phyloP scores from a whole-genome alignment of 2,113 vertebrate genomes.

The Coracopsis vasa region DNA sequence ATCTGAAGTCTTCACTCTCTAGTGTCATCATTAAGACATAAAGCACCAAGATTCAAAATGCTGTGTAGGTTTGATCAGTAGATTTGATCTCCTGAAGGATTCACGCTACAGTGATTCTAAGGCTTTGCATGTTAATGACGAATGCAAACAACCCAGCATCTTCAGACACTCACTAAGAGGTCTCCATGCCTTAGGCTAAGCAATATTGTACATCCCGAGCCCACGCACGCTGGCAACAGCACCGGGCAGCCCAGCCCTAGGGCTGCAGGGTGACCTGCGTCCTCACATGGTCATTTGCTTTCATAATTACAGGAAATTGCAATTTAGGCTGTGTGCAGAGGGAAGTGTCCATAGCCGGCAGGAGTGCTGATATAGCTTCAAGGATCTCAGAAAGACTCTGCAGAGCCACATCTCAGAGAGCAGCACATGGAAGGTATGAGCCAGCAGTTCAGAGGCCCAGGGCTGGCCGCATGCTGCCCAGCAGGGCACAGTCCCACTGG shows the following conservation, averaged over 20 bases:
- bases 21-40: fast-evolving
- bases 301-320: neutral
- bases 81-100: neutral
- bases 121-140: neutral
- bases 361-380: neutral
- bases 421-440: neutral
- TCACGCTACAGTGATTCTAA: neutral
- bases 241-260: neutral
- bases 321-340: neutral
- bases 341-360: neutral
- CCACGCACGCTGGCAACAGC: neutral
- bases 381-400: neutral
- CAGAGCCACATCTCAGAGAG: neutral
- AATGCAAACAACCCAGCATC: neutral
- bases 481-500: fast-evolving
- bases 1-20: neutral
- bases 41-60: neutral
- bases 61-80: neutral
- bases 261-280: neutral
- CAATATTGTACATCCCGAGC: neutral
- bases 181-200: neutral
- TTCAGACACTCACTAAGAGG: neutral
- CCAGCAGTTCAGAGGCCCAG: neutral
- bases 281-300: neutral
- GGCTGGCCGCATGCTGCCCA: neutral